Evolutionary conservation across 2,888 invertebrate genomes (phyloP), one percentile per base, ranked within the genome.

Genomic region (Lottia scabra): DNA sequence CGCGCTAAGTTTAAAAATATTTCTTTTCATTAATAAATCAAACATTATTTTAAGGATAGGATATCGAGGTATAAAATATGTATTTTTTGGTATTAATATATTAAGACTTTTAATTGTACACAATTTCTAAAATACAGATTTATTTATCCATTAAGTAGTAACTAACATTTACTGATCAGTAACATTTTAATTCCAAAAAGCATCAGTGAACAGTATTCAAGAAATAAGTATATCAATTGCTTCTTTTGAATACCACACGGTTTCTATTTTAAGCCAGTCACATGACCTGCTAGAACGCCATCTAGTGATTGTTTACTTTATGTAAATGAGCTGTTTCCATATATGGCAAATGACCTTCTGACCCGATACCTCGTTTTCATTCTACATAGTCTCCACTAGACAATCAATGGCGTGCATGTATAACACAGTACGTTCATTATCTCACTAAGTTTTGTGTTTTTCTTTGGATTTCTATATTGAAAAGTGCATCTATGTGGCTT

Each of bases 401-500:
- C 56, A 23, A 56, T 56, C 56, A 56, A 56, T 56, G 56, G 56
- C 56, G 56, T 56, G 56, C 56, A 56, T 56, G 56, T 56, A 19
- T 56, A 56, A 23, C 19, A 23, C 19, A 23, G 19, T 23, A 56
- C 56, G 56, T 19, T 56, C 19, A 56, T 23, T 56, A 10, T 56
- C 56, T 19, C 19, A 56, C 56, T 56, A 56, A 56, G 56, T 56
- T 56, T 56, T 56, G 56, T 56, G 56, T 56, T 56, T 56, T 12
- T 56, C 19, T 23, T 56, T 23, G 56, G 56, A 56, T 56, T 56
- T 56, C 56, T 56, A 56, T 12, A 23, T 56, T 56, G 56, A 56
- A 56, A 56, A 56, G 56, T 56, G 56, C 56, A 56, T 56, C 56
- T 56, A 56, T 56, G 56, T 56, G 56, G 56, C 56, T 56, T 56